Conservation (phyloP, 2,797 vertebrate genomes). For the Oreonectes daqikongensis region DNA sequence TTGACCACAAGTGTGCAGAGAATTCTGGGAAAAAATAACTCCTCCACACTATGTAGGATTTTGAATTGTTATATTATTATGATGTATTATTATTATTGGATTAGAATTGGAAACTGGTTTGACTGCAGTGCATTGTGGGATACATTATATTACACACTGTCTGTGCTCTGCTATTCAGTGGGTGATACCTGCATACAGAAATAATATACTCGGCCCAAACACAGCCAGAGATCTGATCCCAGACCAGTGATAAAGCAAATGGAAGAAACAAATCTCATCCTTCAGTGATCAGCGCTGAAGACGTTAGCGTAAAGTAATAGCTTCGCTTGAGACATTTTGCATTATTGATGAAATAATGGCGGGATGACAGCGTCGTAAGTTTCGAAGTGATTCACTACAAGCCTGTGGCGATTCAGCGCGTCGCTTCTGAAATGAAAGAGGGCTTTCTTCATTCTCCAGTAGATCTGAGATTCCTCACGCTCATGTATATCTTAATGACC, state of each 20-base stretch:
- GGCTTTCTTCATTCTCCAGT: neutral
- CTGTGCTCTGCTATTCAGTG: no score
- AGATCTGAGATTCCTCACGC: neutral
- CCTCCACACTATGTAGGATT: no score
- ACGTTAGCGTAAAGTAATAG: slow-evolving; percentile 9
- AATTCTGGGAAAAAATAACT: neutral
- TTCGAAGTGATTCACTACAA: slow-evolving; percentile 10
- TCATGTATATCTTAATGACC: neutral
- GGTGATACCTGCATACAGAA: no score
- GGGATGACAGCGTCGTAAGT: slow-evolving; percentile 9
- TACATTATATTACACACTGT: no score
- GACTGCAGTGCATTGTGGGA: no score
- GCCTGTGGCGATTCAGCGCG: neutral
- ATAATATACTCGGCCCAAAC: no score
- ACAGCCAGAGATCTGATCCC: neutral
- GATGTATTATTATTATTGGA: no score
- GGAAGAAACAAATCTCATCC: neutral
- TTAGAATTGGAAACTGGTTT: no score
- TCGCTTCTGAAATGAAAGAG: neutral
- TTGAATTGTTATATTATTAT: no score
- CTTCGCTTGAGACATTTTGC: slow-evolving; percentile 12
- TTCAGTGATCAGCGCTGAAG: neutral
- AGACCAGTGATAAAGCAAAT: neutral
- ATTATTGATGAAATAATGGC: slow-evolving; percentile 50
- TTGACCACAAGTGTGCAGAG: neutral